Conservation (phyloP, 2,113 vertebrate species). For the Martes martes region DNA sequence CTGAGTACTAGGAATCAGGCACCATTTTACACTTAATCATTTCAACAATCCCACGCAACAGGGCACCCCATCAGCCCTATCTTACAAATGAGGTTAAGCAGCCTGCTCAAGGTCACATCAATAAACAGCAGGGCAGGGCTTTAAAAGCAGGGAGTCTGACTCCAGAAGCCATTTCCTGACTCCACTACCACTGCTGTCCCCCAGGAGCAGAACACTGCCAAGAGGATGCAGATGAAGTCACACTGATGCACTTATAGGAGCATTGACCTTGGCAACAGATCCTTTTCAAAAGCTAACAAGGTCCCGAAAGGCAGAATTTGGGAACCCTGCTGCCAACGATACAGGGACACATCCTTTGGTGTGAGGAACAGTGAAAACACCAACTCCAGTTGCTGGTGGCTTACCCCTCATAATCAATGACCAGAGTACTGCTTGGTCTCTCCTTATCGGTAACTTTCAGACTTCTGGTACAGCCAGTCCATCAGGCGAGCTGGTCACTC, state of each 20-base stretch:
- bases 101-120: not conserved
- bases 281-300: not conserved
- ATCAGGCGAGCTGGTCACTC: not conserved
- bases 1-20: not conserved
- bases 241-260: fast-evolving
- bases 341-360: not conserved
- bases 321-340: not conserved
- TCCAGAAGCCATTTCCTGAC: not conserved
- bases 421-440: too few species aligned
- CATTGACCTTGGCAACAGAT: not conserved
- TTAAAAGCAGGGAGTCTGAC: not conserved
- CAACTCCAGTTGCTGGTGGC: not conserved
- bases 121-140: not conserved
- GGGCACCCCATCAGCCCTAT: not conserved
- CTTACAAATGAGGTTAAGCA: not conserved
- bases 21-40: not conserved
- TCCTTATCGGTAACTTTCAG: not conserved
- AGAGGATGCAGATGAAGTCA: not conserved
- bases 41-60: not conserved
- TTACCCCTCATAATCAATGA: not conserved
- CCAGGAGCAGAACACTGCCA: not conserved
- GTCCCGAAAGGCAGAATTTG: not conserved
- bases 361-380: not conserved
- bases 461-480: not conserved
- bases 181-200: not conserved